phyloP scores from a whole-genome alignment of 2,888 invertebrate species.

The Drosophila acutilabella region DNA sequence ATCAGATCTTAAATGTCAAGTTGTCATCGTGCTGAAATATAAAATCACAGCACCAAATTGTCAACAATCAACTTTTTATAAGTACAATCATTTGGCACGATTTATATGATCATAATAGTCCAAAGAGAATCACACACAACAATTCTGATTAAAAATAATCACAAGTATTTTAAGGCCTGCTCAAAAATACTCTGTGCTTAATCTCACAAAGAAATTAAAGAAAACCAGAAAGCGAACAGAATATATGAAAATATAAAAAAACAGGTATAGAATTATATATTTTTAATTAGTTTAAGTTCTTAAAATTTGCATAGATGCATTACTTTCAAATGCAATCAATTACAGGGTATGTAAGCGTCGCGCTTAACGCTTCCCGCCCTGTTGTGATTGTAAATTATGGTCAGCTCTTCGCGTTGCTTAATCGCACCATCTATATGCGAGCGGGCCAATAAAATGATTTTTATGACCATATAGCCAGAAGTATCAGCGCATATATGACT shows the following conservation, averaged over 20 bases:
- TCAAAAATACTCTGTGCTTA: slow-evolving; percentile 5
- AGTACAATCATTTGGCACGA: slow-evolving; percentile 52
- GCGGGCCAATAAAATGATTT: slow-evolving; percentile 62
- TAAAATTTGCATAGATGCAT: background rate
- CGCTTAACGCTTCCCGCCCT: background rate
- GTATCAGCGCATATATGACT: slow-evolving; percentile 56
- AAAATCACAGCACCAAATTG: slow-evolving; percentile 70
- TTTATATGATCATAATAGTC: slow-evolving; percentile 56
- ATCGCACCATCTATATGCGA: slow-evolving; percentile 65
- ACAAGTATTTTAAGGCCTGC: background rate
- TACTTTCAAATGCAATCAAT: background rate
- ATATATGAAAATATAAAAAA: background rate
- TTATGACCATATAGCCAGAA: slow-evolving; percentile 55
- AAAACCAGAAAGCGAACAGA: background rate
- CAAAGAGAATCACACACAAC: slow-evolving; percentile 15
- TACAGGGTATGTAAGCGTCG: slow-evolving; percentile 33
- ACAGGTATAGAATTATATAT: background rate
- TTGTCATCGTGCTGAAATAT: slow-evolving; percentile 45
- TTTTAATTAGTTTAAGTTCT: background rate
- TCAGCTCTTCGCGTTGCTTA: slow-evolving; percentile 50
- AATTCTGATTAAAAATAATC: slow-evolving; percentile 2
- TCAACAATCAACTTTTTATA: slow-evolving; percentile 58
- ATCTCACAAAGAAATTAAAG: no score
- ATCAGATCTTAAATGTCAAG: slow-evolving; percentile 71
- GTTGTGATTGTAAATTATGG: slow-evolving; percentile 65